A percentile compares a stretch with the other conserved stretches of the same genome.
Evolutionary conservation across 1,140 invertebrate genomes (phyloP).

Genomic region (Limonius californicus): DNA sequence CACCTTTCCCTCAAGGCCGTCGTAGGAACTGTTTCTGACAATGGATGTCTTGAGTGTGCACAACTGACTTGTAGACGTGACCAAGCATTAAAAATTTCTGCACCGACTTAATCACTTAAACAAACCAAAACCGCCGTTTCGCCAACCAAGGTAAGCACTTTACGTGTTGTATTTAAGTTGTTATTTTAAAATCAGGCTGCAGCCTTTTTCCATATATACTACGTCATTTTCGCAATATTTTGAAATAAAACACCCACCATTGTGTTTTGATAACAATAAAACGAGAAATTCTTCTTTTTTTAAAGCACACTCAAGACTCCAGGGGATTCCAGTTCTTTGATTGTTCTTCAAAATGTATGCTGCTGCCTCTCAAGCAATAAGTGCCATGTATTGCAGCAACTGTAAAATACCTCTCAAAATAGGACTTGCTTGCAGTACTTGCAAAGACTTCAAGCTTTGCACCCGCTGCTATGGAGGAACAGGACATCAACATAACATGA

Average conservation of each 20-base stretch:
- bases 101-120: neutral
- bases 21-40: no score
- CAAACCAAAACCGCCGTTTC: no score
- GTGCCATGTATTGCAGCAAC: neutral
- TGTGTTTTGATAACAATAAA: neutral
- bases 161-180: neutral
- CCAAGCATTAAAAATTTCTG: neutral
- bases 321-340: no score
- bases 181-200: no score
- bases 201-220: no score
- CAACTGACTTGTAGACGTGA: neutral
- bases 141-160: no score
- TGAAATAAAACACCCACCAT: neutral
- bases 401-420: neutral
- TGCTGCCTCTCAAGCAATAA: no score
- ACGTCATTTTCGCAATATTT: neutral
- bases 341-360: no score
- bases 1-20: neutral
- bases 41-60: neutral
- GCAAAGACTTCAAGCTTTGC: neutral
- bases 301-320: conserved; percentile 4
- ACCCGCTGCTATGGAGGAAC: neutral
- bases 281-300: neutral
- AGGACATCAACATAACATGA: neutral
- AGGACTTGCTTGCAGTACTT: neutral